Conservation (phyloP, 1,140 invertebrate genomes). For the Drosophila funebris region DNA sequence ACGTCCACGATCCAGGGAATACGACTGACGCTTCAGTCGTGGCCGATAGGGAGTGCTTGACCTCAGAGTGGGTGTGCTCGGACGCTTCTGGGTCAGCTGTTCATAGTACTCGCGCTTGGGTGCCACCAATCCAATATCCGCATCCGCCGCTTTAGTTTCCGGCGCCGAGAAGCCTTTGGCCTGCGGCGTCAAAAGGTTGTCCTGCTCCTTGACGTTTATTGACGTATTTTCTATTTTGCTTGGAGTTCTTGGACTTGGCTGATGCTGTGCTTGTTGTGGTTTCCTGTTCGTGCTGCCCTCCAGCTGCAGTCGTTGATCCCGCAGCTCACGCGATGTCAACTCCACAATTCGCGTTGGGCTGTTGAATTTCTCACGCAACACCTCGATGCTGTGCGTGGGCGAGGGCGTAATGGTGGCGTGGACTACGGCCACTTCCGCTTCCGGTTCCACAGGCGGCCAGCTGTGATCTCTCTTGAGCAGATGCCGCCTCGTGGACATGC, state of each 20-base stretch:
- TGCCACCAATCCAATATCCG: slow-evolving; percentile 71
- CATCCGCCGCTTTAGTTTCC: slow-evolving; percentile 74
- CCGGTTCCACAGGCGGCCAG: slow-evolving; percentile 67
- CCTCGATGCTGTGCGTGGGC: slow-evolving; percentile 59
- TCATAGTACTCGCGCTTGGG: slow-evolving; percentile 75
- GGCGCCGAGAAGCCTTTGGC: slow-evolving; percentile 73
- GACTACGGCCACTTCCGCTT: not conserved
- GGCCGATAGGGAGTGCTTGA: slow-evolving; percentile 37
- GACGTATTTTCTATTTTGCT: not conserved
- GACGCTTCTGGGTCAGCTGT: slow-evolving; percentile 52
- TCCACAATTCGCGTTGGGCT: slow-evolving; percentile 69
- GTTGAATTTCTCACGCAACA: slow-evolving; percentile 73
- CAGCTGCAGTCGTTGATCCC: slow-evolving; percentile 34
- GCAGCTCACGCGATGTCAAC: slow-evolving; percentile 39
- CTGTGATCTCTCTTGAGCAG: slow-evolving; percentile 76
- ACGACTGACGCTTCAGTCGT: slow-evolving; percentile 57
- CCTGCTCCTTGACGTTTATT: not conserved
- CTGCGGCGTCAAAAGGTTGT: slow-evolving; percentile 33
- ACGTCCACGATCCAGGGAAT: slow-evolving; percentile 67
- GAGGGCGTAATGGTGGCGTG: slow-evolving; percentile 10
- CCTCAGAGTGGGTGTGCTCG: slow-evolving; percentile 30
- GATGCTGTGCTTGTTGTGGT: not conserved
- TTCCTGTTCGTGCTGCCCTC: not conserved
- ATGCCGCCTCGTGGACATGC: slow-evolving; percentile 64
- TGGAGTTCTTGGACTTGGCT: not conserved